phyloP scores from a whole-genome alignment of 2,113 vertebrate species.

The Danionella cerebrum region DNA sequence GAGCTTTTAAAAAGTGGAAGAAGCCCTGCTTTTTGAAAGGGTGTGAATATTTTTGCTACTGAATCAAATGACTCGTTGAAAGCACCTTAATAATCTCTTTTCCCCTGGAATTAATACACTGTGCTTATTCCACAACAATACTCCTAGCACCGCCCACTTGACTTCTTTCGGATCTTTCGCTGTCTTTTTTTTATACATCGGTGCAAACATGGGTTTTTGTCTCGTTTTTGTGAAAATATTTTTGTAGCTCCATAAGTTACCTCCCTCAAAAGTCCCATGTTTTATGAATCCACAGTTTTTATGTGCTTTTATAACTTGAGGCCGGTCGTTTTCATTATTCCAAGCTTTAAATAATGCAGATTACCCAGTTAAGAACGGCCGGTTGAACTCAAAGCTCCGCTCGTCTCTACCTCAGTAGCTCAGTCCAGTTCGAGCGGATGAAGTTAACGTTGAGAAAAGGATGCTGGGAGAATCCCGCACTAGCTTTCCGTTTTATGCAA shows the following conservation, averaged over 20 bases:
- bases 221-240: not conserved
- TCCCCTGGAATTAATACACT: not conserved
- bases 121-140: not conserved
- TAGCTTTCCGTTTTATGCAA: constrained; percentile 32
- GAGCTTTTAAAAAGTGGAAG: not conserved
- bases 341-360: too few species aligned
- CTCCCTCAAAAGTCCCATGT: not conserved
- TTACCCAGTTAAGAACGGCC: too few species aligned
- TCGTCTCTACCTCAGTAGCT: constrained; percentile 47
- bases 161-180: not conserved
- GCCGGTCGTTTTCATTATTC: not conserved
- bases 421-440: constrained; percentile 25
- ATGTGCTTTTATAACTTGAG: constrained; percentile 10
- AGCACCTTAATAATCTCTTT: constrained; percentile 27
- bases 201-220: constrained; percentile 41
- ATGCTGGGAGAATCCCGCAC: not conserved
- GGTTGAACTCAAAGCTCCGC: too few species aligned
- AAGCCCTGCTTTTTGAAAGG: not conserved
- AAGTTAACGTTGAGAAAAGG: constrained; percentile 13
- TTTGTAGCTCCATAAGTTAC: not conserved
- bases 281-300: constrained; percentile 5
- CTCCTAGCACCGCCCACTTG: too few species aligned
- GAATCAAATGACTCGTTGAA: not conserved
- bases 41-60: constrained; percentile 27
- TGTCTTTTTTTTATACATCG: constrained; percentile 22